Evolutionary conservation across 2,113 vertebrate species (phyloP).

Genomic region (Pseudorasbora parva): DNA sequence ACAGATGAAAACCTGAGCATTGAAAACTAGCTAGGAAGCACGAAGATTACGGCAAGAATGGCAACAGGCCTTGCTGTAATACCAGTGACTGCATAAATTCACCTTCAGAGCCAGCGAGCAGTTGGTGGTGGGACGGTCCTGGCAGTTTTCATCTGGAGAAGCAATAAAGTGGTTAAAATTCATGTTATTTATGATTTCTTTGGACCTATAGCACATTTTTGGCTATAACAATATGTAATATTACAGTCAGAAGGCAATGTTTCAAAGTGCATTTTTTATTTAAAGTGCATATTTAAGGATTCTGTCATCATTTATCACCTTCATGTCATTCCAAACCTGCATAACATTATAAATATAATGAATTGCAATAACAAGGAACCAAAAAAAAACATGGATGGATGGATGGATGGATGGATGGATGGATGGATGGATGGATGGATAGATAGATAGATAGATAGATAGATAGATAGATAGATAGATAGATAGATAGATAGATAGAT

Average conservation of each 20-base stretch:
- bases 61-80: constrained; percentile 98
- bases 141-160: constrained; percentile 91
- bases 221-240: background rate
- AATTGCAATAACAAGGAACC: constrained; percentile 4
- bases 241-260: background rate
- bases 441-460: too few relatives aligned
- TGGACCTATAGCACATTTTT: background rate
- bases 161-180: constrained; percentile 16
- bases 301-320: background rate
- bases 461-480: too few relatives aligned
- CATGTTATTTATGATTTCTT: constrained; percentile 10
- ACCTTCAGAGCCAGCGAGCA: constrained; percentile 96
- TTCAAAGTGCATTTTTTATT: background rate
- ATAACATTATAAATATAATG: background rate
- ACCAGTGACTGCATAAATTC: constrained; percentile 97
- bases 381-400: too few relatives aligned
- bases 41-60: constrained; percentile 83
- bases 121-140: constrained; percentile 95
- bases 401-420: too few relatives aligned
- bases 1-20: background rate
- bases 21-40: constrained; percentile 62
- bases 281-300: background rate
- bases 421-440: too few relatives aligned
- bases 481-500: too few relatives aligned
- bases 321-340: background rate